A percentile compares a stretch with the other conserved stretches of the same genome.
phyloP scores from a whole-genome alignment of 2,888 invertebrate genomes.

The Heliconius cydno region DNA sequence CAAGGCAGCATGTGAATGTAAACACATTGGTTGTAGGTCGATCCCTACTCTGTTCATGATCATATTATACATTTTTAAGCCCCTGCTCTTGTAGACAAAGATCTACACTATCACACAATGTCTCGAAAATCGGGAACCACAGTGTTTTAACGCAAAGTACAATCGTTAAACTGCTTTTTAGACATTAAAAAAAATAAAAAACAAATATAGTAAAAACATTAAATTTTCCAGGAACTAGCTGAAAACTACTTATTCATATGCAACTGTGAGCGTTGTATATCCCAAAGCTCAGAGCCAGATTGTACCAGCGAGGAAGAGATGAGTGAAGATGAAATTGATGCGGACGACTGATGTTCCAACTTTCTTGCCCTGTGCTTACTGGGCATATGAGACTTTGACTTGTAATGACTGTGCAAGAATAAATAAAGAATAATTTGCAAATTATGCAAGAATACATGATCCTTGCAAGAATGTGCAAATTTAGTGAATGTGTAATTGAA shows the following conservation, averaged over 20 bases:
- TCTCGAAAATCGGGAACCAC: too few relatives aligned
- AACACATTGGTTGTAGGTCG: too few relatives aligned
- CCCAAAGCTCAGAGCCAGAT: constrained; percentile 89
- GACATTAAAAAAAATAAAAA: background rate
- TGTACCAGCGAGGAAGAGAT: constrained; percentile 93
- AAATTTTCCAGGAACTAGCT: constrained; percentile 76
- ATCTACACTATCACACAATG: too few relatives aligned
- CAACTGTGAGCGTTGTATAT: constrained; percentile 90
- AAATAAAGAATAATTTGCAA: background rate
- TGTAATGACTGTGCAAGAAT: constrained; percentile 26
- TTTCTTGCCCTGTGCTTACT: constrained; percentile 77
- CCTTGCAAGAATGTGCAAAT: background rate
- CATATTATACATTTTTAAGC: too few relatives aligned
- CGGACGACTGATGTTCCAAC: constrained; percentile 81
- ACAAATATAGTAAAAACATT: background rate
- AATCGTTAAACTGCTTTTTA: too few relatives aligned
- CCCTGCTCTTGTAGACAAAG: too few relatives aligned
- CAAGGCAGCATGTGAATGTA: too few relatives aligned
- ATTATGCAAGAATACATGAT: constrained; percentile 2
- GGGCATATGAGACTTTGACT: constrained; percentile 62
- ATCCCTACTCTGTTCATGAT: too few relatives aligned
- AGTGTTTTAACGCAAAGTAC: too few relatives aligned
- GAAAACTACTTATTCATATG: constrained; percentile 93
- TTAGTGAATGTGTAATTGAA: background rate
- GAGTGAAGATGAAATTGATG: constrained; percentile 78